phyloP scores from a whole-genome alignment of 2,113 vertebrate species.

The Phrynosoma platyrhinos region DNA sequence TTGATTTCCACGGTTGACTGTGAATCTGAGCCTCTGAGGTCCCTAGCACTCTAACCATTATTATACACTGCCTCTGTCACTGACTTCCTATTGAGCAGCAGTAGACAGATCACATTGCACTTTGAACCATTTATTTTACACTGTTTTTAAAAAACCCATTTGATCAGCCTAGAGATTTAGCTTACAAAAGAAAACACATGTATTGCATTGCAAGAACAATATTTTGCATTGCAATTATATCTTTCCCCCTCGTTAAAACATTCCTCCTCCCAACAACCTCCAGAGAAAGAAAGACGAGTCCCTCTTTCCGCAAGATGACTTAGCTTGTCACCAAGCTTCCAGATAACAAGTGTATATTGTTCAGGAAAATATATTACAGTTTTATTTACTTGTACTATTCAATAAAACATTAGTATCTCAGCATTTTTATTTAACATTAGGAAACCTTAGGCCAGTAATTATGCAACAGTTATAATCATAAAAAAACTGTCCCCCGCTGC shows the following conservation, averaged over 20 bases:
- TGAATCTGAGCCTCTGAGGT: background rate
- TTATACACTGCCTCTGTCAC: background rate
- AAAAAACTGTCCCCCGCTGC: conserved; percentile 82
- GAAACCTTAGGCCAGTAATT: conserved; percentile 86
- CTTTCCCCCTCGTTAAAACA: background rate
- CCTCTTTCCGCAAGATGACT: conserved; percentile 59
- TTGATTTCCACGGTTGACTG: too few relatives aligned
- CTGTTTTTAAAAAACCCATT: background rate
- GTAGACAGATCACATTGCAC: background rate
- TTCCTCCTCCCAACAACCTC: background rate
- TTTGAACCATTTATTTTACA: background rate
- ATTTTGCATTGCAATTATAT: conserved; percentile 54
- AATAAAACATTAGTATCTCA: conserved; percentile 79
- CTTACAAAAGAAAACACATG: background rate
- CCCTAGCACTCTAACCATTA: background rate
- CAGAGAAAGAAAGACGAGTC: conserved; percentile 40
- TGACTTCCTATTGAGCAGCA: background rate
- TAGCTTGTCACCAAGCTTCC: conserved; percentile 71
- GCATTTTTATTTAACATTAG: conserved; percentile 86
- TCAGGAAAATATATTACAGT: conserved; percentile 75
- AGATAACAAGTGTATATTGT: conserved; percentile 75
- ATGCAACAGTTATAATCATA: conserved; percentile 87
- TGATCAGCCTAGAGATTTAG: background rate
- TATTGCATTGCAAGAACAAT: background rate
- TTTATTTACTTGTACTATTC: conserved; percentile 74